phyloP scores from a whole-genome alignment of 2,888 invertebrate genomes.

The Epinotia brunnichana region DNA sequence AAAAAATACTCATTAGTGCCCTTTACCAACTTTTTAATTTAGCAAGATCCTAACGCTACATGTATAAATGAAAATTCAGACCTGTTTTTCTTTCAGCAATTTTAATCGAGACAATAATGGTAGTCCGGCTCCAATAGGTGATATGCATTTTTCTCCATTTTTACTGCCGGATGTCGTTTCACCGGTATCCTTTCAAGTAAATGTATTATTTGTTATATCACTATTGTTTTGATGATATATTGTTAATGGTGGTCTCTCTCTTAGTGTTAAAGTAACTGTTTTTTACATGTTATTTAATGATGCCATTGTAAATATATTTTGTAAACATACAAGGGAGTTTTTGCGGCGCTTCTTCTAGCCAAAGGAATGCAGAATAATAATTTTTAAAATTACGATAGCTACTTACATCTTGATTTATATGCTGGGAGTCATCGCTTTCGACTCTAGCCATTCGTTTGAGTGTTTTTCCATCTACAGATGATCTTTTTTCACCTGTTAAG shows the following conservation, averaged over 20 bases:
- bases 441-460: slow-evolving; percentile 90
- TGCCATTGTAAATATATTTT: background rate
- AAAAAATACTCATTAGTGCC: slow-evolving; percentile 36
- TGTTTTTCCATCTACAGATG: slow-evolving; percentile 77
- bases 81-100: slow-evolving; percentile 93
- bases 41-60: background rate
- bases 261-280: background rate
- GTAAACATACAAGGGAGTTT: no score
- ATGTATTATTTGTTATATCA: slow-evolving; percentile 8
- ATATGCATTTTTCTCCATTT: slow-evolving; percentile 85
- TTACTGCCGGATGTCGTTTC: slow-evolving; percentile 73
- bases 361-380: no score
- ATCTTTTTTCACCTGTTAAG: slow-evolving; percentile 71
- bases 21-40: background rate
- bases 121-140: slow-evolving; percentile 92
- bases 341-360: no score
- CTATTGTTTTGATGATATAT: background rate
- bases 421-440: slow-evolving; percentile 87
- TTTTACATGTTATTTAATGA: background rate
- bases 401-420: slow-evolving; percentile 67
- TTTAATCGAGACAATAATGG: slow-evolving; percentile 91
- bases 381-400: background rate
- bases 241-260: background rate
- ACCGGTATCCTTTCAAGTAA: slow-evolving; percentile 70
- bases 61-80: slow-evolving; percentile 53